Evolutionary conservation across 2,888 invertebrate species (phyloP), one percentile per base, ranked within the genome.

Genomic region (Vanessa cardui): DNA sequence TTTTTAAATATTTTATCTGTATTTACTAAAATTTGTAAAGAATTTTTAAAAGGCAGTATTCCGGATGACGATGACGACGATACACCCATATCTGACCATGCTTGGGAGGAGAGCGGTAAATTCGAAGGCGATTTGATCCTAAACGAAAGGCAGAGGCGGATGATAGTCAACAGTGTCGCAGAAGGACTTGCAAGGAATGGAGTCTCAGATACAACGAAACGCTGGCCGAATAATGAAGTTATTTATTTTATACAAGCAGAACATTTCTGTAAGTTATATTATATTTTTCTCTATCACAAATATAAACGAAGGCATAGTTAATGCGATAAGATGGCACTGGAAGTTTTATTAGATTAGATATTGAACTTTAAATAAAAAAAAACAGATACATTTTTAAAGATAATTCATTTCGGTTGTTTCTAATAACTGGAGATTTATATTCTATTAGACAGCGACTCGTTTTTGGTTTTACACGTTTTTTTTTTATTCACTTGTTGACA

Each of bases 41-140:
- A 52, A 12, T 63, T 50, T 16, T 7, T 62, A 49, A 31, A 83
- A 81, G 88, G 87, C 62, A 82, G 80, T 7, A 79, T 81, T 60
- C 78, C 85, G 16, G 84, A 85, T 21, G 80, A 77, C 58, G 80
- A 78, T 62, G 91, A 91, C 45, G 89, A 89, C 63, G 87, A 86
- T 3, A 88, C 88, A 21, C 63, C 74, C 1, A 75, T 83, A 52
- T 84, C 88, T 44, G 92, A 91, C 64, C 82, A 93, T 68, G 90
- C 93, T 7, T 93, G 93, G 91, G 92, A 93, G 73, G 87, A 89
- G 46, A 93, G 93, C 71, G 93, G 93, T 8, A 90, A 93, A 74
- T 93, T 94, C 68, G 94, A 94, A 74, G 94, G 94, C 15, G 94
- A 94, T 72, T 83, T 94, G 33, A 85, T 93, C 60, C 82, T 93